Percentiles rank a stretch among this genome's conserved stretches.
phyloP scores from a whole-genome alignment of 2,888 invertebrate species.

The Meteorus colon region DNA sequence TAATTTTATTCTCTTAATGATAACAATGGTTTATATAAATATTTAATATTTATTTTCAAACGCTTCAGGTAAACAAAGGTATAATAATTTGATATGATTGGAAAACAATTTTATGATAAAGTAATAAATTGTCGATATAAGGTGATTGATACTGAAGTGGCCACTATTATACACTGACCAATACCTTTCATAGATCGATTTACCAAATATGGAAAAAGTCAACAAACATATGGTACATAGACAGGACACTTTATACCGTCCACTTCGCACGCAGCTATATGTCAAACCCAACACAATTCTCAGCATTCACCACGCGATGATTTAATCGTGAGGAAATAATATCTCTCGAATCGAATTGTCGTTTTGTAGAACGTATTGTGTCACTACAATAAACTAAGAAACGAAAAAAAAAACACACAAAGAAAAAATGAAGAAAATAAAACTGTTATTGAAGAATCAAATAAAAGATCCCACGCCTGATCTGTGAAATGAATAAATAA shows the following conservation, averaged over 20 bases:
- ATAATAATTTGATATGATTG: not conserved
- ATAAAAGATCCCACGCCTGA: not conserved
- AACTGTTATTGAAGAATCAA: not conserved
- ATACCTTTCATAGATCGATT: not conserved
- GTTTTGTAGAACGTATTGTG: not conserved
- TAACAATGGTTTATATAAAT: too few species aligned
- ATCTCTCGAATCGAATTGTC: slow-evolving; percentile 4
- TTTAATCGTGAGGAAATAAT: slow-evolving; percentile 13
- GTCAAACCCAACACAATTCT: not conserved
- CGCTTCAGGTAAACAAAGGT: too few species aligned
- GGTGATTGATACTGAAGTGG: not conserved
- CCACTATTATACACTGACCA: not conserved
- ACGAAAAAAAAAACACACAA: not conserved
- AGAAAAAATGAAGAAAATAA: not conserved
- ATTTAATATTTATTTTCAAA: too few species aligned
- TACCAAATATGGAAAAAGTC: not conserved
- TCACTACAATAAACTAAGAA: not conserved
- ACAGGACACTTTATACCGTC: slow-evolving; percentile 3
- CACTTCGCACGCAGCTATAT: not conserved
- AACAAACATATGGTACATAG: slow-evolving; percentile 1
- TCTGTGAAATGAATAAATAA: not conserved
- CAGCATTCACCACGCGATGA: slow-evolving; percentile 1
- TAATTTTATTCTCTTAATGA: too few species aligned
- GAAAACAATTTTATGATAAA: not conserved
- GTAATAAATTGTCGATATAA: not conserved